Percentiles rank a stretch among this genome's conserved stretches.
Conservation (phyloP, 2,113 vertebrate genomes). For the Narcine bancroftii region DNA sequence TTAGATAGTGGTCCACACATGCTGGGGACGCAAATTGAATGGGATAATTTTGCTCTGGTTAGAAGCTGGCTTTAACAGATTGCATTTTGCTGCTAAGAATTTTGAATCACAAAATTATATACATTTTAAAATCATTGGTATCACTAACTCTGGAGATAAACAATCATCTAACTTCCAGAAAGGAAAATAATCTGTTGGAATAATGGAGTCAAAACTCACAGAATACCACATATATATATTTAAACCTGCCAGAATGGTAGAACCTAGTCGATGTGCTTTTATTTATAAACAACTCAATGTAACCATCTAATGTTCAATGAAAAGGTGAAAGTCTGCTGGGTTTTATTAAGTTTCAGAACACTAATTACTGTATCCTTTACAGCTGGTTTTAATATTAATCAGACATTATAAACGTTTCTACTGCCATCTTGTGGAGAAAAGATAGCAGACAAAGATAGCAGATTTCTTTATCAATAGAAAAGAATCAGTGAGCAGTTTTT, state of each 20-base stretch:
- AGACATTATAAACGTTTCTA: neutral
- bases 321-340: neutral
- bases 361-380: neutral
- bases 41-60: neutral
- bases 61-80: neutral
- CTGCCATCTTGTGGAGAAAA: slow-evolving; percentile 14
- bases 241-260: neutral
- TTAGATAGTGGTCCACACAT: neutral
- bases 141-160: neutral
- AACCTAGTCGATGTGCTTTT: neutral
- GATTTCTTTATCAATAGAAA: too few species aligned
- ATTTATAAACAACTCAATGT: neutral
- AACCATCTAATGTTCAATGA: neutral
- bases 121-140: neutral
- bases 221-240: neutral
- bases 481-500: neutral
- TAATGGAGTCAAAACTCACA: neutral
- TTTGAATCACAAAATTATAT: neutral
- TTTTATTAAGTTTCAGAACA: neutral
- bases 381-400: neutral
- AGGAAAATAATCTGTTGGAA: neutral
- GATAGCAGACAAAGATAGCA: too few species aligned
- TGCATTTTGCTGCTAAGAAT: neutral
- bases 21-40: neutral
- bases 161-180: neutral